Base-by-base conservation (phyloP, 92 coral and sea anemone species). In the Porites lobata region DNA sequence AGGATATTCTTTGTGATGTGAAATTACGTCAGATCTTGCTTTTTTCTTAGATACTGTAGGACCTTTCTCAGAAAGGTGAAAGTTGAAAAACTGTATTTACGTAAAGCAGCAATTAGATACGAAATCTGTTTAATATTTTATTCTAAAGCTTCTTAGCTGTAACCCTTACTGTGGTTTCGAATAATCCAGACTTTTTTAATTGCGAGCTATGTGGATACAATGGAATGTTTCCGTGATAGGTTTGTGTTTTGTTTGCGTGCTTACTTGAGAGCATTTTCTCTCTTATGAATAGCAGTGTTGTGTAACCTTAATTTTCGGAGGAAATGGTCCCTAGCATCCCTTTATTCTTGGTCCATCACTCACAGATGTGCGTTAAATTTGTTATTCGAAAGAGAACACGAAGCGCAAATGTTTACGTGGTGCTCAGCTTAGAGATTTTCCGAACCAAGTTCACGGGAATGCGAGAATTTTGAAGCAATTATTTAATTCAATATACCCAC, bases 1-100 rank as follows among this genome's bases (percentile, higher is more conserved):
- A 86, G 99, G 92, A 12, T 58, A 76, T 43, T 72, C 20, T 38
- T 7, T 54, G 17, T 52, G 57, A 9, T 14, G 21, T 89, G 53
- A 68, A 78, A 50, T 58, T 68, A 21, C 78, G 59, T 53, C 53
- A 74, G 12, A 7, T 50, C 22, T 38, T 50, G 21, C 21, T 72
- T 24, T 54, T 22, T 58, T 15, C 18, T 17, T 61, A 73, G 29
- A 53, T 73, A 76, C 54, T 78, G 57, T 54, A 11, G 17, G 54
- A 51, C 21, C 79, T 20, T 19, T 20, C n/a, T 32, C 18, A 29
- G 26, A 78, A 78, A 64, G 82, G 70, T 43, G 29, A 21, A 62
- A 53, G 12, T 22, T 52, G 20, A 21, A 24, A 24, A 15, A 71
- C 53, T 56, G 71, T 56, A 53, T 11, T 82, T 69, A 43, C 22